Base-by-base conservation (phyloP, 2,113 vertebrate species). In the Neolamprologus brichardi region DNA sequence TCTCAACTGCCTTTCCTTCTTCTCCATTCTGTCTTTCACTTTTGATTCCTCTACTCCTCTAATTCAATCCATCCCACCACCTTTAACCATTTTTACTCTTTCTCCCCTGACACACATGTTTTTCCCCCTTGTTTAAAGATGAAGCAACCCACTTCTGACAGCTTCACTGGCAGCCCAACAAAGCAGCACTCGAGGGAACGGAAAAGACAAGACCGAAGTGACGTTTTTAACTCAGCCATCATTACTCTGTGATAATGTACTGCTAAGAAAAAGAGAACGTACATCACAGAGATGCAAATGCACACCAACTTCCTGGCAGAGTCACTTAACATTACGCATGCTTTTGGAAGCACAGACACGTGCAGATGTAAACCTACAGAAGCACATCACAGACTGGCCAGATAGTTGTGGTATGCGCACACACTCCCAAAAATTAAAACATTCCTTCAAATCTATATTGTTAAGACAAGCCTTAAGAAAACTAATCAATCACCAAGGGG, bases 61-160 rank as follows among this genome's bases (percentile, higher is more conserved):
- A 30, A 81, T 56, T 77, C 25, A 84, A 82, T 87, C 79, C 54
- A 86, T 79, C 80, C 64, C 44, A 56, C 44, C 70, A 86, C 37
- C 84, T 80, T 70, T 25, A 84, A 18, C 10, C 9, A 13, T 34
- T 70, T 80, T 25, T 81, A 17, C 9, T 54, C 34, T 64, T 54
- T 62, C 30, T 83, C 82, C 62, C 77, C 12, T 82, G 34, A 87
- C 82, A 78, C 53, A 79, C 81, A 75, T 89, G 60, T 84, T 88
- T 81, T 79, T 12, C 18, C 34, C 56, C 13, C 64, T 81, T 58
- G 58, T 90, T 86, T 85, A 84, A 84, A 90, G 86, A 92, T 91
- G 85, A 91, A 91, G 75, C 78, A 78, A 86, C 89, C 89, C 87
- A 90, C 88, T 87, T 79, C 54, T 81, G 79, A 88, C 88, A 87